Evolutionary conservation across 1,140 invertebrate species (phyloP).

Genomic region (Drusus annulatus): DNA sequence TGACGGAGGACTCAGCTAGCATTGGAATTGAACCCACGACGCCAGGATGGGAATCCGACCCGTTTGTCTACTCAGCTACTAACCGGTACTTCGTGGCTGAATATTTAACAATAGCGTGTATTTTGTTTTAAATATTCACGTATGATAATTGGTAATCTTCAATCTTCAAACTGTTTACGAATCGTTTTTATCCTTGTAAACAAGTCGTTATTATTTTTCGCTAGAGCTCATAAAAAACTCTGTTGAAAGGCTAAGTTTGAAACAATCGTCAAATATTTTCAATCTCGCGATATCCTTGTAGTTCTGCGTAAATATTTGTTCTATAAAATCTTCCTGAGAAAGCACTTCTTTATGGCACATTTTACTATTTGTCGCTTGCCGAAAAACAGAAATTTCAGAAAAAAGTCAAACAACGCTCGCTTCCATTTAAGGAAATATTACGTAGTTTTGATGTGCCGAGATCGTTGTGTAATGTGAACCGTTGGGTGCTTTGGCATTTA

Average conservation of each 20-base stretch:
- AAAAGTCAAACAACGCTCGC: not conserved
- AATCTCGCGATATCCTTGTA: not conserved
- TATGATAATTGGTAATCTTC: too few relatives aligned
- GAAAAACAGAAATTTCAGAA: not conserved
- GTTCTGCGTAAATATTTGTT: not conserved
- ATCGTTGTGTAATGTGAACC: not conserved
- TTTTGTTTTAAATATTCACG: too few relatives aligned
- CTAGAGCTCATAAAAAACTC: not conserved
- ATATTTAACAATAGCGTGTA: too few relatives aligned
- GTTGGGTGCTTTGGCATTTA: conserved; percentile 13
- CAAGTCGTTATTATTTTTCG: too few relatives aligned
- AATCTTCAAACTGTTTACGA: too few relatives aligned
- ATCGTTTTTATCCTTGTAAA: too few relatives aligned
- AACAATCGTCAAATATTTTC: conserved; percentile 15
- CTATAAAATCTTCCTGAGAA: not conserved
- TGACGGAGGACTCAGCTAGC: too few relatives aligned
- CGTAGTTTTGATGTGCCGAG: conserved; percentile 2
- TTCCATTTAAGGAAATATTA: not conserved
- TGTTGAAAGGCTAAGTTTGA: not conserved
- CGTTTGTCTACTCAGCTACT: too few relatives aligned
- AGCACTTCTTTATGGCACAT: conserved; percentile 32
- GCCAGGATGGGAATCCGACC: too few relatives aligned
- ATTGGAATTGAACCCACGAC: too few relatives aligned
- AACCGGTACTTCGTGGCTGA: too few relatives aligned
- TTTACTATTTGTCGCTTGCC: conserved; percentile 1